A percentile compares a stretch with the other conserved stretches of the same genome.
phyloP scores from a whole-genome alignment of 2,888 invertebrate species.

The Tethea ocularis region DNA sequence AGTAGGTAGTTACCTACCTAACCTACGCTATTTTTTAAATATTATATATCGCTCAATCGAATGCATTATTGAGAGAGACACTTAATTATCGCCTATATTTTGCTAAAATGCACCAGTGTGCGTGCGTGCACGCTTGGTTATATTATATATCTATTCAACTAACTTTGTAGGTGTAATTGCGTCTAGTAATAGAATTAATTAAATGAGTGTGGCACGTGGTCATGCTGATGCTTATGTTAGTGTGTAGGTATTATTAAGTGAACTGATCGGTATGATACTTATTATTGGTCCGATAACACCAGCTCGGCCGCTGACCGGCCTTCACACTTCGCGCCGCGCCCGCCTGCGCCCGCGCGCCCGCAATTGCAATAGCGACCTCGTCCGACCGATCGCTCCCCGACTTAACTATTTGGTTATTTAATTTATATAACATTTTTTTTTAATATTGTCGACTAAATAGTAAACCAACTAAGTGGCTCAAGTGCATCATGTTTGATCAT shows the following conservation, averaged over 20 bases:
- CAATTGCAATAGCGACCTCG: conserved; percentile 57
- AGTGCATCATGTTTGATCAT: no score
- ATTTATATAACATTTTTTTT: no score
- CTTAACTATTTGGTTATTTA: conserved; percentile 21
- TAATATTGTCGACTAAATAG: no score
- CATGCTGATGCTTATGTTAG: conserved; percentile 56
- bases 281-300: conserved; percentile 73
- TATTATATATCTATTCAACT: conserved; percentile 29
- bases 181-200: conserved; percentile 43
- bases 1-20: no score
- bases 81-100: not conserved
- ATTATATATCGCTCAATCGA: no score
- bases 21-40: no score
- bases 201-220: conserved; percentile 65
- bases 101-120: conserved; percentile 22
- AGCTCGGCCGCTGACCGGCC: conserved; percentile 81
- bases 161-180: conserved; percentile 42
- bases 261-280: conserved; percentile 66
- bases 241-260: conserved; percentile 43
- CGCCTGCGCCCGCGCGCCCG: conserved; percentile 36
- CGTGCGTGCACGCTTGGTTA: no score
- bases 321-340: conserved; percentile 63
- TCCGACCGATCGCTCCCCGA: conserved; percentile 51
- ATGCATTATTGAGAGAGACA: not conserved
- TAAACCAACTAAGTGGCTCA: no score